Evolutionary conservation across 2,797 vertebrate species (phyloP).

Genomic region (Nasua narica): DNA sequence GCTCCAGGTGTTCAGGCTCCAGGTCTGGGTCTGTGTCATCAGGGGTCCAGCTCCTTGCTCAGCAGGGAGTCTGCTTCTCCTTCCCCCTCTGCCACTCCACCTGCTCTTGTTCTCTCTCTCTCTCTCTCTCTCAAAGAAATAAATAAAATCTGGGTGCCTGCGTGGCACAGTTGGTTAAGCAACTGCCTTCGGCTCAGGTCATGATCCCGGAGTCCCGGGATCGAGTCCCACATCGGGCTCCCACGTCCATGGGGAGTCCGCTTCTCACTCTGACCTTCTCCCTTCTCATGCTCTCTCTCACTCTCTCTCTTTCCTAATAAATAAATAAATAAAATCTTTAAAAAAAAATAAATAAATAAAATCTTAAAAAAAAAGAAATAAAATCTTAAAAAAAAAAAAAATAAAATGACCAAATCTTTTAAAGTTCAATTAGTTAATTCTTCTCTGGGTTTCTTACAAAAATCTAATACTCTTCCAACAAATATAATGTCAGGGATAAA

Average conservation of each 20-base stretch:
- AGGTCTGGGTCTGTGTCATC: neutral
- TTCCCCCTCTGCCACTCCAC: accelerated
- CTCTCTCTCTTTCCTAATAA: neutral
- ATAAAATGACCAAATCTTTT: slow-evolving; percentile 23
- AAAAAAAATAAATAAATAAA: neutral
- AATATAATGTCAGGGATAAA: neutral
- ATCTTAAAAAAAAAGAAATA: neutral
- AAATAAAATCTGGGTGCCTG: no score
- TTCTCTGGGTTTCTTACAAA: slow-evolving; percentile 16
- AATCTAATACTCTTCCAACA: neutral
- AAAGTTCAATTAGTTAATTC: neutral
- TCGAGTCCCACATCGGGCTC: no score
- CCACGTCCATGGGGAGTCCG: no score
- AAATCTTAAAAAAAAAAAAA: neutral
- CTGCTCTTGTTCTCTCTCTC: neutral
- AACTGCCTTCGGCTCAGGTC: no score
- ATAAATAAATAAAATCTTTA: neutral
- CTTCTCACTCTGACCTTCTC: no score
- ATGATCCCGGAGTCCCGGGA: no score
- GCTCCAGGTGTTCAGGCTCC: neutral
- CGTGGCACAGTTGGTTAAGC: no score
- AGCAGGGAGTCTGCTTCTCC: neutral
- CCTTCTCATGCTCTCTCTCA: neutral
- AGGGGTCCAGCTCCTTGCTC: neutral
- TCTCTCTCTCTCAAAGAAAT: neutral